Evolutionary conservation across 2,113 vertebrate species (phyloP), one percentile per base, ranked within the genome.

Genomic region (Chaetorhynchus papuensis): DNA sequence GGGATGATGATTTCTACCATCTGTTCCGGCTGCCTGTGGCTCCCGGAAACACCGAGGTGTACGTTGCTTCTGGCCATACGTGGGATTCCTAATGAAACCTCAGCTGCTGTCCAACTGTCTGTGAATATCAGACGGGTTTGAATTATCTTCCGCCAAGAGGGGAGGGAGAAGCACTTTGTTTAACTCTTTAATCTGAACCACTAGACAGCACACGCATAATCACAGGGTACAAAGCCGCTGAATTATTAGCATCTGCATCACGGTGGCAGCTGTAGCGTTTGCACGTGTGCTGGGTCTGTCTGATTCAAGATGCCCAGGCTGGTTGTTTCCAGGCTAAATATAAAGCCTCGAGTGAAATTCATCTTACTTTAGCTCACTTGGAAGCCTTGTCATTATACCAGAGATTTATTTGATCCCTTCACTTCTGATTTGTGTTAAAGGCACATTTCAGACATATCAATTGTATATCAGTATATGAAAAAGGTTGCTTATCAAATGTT

Each of bases 1-100:
- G 71, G 86, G 97, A 94, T 96, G 97, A 97, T 97, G 97, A 97
- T 97, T 97, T 94, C 96, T 96, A 87, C 97, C 97, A 98, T 98
- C 97, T 98, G 97, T 90, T 97, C 94, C 31, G 81, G 94, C 95
- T 91, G 97, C 93, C 94, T 78, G 93, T 33, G 16, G 96, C 95
- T 97, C 91, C 96, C 81, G 95, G 97, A 97, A 97, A 93, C 96
- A 96, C 78, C 28, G 92, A 96, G 96, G 94, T 94, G 82, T 90
- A 92, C 42, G 87, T 89, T 90, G 81, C 96, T 97, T 90, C 94
- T 97, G 96, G 96, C 95, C 96, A 96, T 97, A 96, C 79, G 80
- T 97, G 91, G 87, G 89, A 97, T 97, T 97, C 96, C 94, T 97
- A 92, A 93, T 95, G 95, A 97, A 97, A 96, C 95, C 95, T 96